Percentiles rank a stretch among this genome's conserved stretches.
phyloP scores from a whole-genome alignment of 2,888 invertebrate genomes.

The Latrodectus hesperus region DNA sequence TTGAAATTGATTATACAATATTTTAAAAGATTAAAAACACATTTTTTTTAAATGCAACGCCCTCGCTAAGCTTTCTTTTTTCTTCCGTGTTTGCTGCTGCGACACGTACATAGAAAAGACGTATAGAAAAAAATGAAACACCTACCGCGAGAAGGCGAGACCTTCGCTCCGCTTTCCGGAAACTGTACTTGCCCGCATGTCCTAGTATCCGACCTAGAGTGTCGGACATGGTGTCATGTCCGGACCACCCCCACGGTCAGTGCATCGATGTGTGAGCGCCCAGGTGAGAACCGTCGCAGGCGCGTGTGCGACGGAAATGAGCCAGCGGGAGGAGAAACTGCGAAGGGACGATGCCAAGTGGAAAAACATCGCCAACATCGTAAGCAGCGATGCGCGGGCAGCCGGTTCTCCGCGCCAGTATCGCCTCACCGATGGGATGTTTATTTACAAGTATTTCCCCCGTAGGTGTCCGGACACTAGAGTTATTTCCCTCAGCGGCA shows the following conservation, averaged over 20 bases:
- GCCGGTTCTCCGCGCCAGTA: neutral
- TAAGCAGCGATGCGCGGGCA: neutral
- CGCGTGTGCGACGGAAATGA: constrained; percentile 2
- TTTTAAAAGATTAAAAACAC: too few relatives aligned
- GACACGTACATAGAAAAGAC: too few relatives aligned
- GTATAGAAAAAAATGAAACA: constrained; percentile 2
- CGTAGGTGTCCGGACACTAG: too few relatives aligned
- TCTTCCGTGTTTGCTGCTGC: too few relatives aligned
- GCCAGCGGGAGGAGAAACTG: neutral
- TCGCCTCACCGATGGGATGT: neutral
- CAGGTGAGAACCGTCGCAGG: too few relatives aligned
- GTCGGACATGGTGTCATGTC: constrained; percentile 51
- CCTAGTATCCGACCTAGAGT: constrained; percentile 68
- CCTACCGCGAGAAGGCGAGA: constrained; percentile 38
- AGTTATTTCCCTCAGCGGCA: too few relatives aligned
- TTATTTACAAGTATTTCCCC: too few relatives aligned
- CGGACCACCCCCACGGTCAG: constrained; percentile 20
- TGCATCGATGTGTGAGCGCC: neutral
- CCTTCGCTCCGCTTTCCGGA: constrained; percentile 55
- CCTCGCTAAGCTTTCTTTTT: too few relatives aligned
- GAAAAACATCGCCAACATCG: neutral
- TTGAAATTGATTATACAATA: too few relatives aligned
- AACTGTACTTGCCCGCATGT: constrained; percentile 66
- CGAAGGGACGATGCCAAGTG: neutral
- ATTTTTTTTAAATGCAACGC: too few relatives aligned